Base-by-base conservation (phyloP, 1,140 invertebrate genomes). In the Sminthurinus signatus region DNA sequence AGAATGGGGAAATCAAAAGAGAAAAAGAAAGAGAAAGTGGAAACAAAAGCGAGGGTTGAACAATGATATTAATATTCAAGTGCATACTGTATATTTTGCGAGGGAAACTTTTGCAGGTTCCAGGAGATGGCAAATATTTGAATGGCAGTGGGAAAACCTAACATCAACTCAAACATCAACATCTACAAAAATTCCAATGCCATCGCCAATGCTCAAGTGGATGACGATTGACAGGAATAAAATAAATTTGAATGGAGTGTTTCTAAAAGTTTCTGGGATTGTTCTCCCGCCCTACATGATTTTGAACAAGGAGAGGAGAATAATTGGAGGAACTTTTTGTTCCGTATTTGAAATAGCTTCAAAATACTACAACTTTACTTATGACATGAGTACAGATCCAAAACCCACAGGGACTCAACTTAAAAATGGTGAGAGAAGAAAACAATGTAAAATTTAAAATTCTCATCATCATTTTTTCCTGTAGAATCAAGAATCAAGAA, bases 281-380 rank as follows among this genome's bases (percentile, higher is more conserved):
- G 50, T 23, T 14, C 10, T 52, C n/a, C 25, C 50, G n/a, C 50
- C 50, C 10, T 52, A 52, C 28, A 52, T 52, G 50, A 15, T 52
- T 12, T 28, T 52, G 21, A 52, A 52, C 23, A 27, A 25, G 12
- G 8, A 29, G 8, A 8, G 50, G 19, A 15, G 27, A 29, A 23
- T 52, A 2, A 28, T 23, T 29, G 50, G 50, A 8, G 50, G 50
- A 10, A 52, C 21, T 8, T 52, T 27, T 28, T 27, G 14, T n/a
- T 8, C 8, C 5, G 19, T 52, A 10, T 52, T 52, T 29, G 21
- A 28, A 17, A 25, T 52, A 10, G 25, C 50, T 10, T 27, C 23
- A 5, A 10, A 29, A 28, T 10, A 52, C n/a, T 52, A 8, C 23
- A 52, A 52, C 25, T 52, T 52, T 52, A 52, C 50, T 15, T 52